Percentiles rank a stretch among this genome's conserved stretches.
Conservation (phyloP, 2,797 vertebrate genomes). For the Sebastes steindachneri region DNA sequence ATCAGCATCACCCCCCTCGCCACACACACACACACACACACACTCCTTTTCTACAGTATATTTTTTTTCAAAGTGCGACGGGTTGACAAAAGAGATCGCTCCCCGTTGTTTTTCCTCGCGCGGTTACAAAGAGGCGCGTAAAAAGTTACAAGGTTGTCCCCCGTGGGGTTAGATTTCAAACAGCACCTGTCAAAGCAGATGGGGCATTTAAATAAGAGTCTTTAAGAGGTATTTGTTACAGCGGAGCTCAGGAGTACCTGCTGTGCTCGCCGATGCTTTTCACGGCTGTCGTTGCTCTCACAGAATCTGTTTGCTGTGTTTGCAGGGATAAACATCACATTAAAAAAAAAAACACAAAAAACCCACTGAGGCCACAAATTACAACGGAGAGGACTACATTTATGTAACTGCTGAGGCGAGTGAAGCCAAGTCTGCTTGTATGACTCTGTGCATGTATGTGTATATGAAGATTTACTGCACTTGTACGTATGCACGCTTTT, state of each 20-base stretch:
- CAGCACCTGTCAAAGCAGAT: constrained; percentile 90
- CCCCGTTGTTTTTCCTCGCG: constrained; percentile 75
- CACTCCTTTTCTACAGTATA: constrained; percentile 53
- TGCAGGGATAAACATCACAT: constrained; percentile 79
- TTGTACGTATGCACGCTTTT: not conserved
- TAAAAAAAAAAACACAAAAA: constrained; percentile 65
- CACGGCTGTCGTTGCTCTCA: constrained; percentile 80
- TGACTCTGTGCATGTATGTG: constrained; percentile 16
- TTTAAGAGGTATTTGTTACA: constrained; percentile 86
- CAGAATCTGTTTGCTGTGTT: constrained; percentile 82
- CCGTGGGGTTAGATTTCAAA: constrained; percentile 85
- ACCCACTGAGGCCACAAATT: constrained; percentile 79
- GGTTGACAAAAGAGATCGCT: constrained; percentile 77
- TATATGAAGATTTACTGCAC: not conserved
- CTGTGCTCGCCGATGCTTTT: constrained; percentile 84
- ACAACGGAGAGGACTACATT: constrained; percentile 75
- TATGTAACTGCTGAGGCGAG: constrained; percentile 75
- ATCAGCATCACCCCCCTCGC: constrained; percentile 43
- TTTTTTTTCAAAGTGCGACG: constrained; percentile 70
- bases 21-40: constrained; percentile 29
- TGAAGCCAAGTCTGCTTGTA: constrained; percentile 38
- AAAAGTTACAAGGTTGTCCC: constrained; percentile 86
- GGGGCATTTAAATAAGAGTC: constrained; percentile 86
- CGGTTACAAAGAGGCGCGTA: constrained; percentile 80
- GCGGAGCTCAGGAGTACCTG: constrained; percentile 80